These are phyloP conservation scores for Caerostris darwini DNA, from an alignment of 1,140 invertebrate species.

Conservation along the genomic window DNA sequence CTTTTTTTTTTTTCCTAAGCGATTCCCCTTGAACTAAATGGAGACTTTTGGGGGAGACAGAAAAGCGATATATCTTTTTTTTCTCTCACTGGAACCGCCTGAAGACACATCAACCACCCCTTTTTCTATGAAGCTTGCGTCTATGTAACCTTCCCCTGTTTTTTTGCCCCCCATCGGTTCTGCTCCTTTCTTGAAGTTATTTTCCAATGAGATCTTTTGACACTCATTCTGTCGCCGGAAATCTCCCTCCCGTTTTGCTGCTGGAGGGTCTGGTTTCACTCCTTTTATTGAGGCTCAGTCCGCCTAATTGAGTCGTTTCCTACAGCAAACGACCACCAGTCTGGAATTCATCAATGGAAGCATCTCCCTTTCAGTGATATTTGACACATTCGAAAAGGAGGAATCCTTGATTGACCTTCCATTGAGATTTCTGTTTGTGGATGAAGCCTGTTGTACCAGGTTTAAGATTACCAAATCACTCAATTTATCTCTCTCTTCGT, in stretches of 20 bases:
- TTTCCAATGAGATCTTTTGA: conserved; percentile 55
- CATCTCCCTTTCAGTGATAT: background rate
- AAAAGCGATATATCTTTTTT: background rate
- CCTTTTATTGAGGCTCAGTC: background rate
- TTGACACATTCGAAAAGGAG: background rate
- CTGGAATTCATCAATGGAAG: conserved; percentile 31
- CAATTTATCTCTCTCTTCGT: background rate
- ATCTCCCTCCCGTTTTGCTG: conserved; percentile 13
- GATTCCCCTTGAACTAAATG: background rate
- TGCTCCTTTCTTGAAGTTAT: conserved; percentile 8
- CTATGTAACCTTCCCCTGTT: background rate
- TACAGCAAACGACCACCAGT: conserved; percentile 2
- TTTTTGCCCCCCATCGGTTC: background rate
- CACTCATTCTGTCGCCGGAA: conserved; percentile 72
- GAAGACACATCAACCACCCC: conserved; percentile 11
- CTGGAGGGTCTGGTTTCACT: conserved; percentile 48
- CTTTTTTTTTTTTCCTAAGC: too few species aligned
- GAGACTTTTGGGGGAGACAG: background rate
- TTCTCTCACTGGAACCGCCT: background rate
- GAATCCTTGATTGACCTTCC: background rate
- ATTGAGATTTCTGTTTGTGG: background rate
- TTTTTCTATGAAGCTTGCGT: conserved; percentile 5
- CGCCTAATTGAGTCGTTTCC: conserved; percentile 64
- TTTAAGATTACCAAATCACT: background rate
- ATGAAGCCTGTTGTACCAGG: background rate